Evolutionary conservation across 2,888 invertebrate species (phyloP), one percentile per base, ranked within the genome.

Genomic region (Zygogramma bicolorata): DNA sequence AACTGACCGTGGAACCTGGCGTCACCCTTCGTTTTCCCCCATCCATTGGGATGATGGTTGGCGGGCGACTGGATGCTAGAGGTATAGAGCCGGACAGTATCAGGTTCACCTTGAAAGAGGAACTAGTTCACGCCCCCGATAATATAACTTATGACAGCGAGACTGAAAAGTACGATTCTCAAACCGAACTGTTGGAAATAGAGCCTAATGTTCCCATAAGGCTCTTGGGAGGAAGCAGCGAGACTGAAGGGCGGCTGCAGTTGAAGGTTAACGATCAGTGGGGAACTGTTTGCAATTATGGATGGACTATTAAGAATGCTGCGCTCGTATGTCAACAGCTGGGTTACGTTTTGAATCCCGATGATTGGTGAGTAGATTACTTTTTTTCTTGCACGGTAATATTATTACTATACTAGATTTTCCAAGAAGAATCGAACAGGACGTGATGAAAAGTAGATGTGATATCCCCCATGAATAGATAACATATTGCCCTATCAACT

Each of bases 271-370:
- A 94, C 71, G 94, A 93, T 0, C 92, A 93, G 84, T 99, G 99
- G 99, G 99, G 99, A 38, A 98, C 98, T 0, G 96, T 99, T 0
- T 99, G 99, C 85, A 96, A 96, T 87, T 96, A 99, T 84, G 95
- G 95, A 58, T 99, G 99, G 98, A 97, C 94, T 57, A 93, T 96
- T 20, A 89, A 92, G 53, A 94, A 97, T 83, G 97, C 99, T 0
- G 96, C 97, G 0, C 88, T 99, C 60, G 97, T 96, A 0, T 99
- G 99, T 83, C 95, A 98, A 86, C 98, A 99, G 87, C 88, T 99
- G 75, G 99, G 99, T 0, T 90, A 96, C 74, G 95, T 95, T 0
- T 90, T 98, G 15, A 97, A 99, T 86, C 97, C 97, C 0, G 92
- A 94, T 77, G 95, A 97, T 86, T 97, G 98, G 96, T 75, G 58